Conservation (phyloP, 2,797 vertebrate genomes). For the Nannoperca australis region DNA sequence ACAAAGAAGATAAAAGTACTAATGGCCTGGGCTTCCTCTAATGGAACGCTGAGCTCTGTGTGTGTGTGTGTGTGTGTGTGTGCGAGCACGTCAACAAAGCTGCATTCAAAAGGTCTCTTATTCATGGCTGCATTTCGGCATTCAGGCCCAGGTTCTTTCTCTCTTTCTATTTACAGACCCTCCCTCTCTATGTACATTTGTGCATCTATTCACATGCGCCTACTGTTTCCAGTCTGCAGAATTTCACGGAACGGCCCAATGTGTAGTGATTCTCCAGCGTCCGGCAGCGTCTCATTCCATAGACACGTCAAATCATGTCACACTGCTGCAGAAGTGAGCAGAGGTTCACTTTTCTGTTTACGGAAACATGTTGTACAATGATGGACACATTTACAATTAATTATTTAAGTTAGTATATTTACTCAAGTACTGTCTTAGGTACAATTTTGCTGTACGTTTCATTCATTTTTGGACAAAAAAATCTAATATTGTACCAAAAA, state of each 20-base stretch:
- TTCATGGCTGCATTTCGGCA: slow-evolving; percentile 63
- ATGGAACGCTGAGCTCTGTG: slow-evolving; percentile 63
- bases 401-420: neutral
- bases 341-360: neutral
- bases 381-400: neutral
- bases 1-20: slow-evolving; percentile 78
- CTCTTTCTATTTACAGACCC: slow-evolving; percentile 65
- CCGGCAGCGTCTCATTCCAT: neutral
- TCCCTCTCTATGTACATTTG: slow-evolving; percentile 42
- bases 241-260: neutral
- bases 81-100: slow-evolving; percentile 55
- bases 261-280: neutral
- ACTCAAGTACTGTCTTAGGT: neutral
- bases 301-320: neutral
- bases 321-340: neutral
- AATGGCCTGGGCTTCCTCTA: slow-evolving; percentile 73
- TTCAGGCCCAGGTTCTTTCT: slow-evolving; percentile 39
- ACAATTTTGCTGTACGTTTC: neutral
- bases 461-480: neutral
- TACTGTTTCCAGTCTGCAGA: slow-evolving; percentile 51
- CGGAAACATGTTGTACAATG: neutral
- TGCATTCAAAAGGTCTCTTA: slow-evolving; percentile 74
- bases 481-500: no score
- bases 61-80: slow-evolving; percentile 24
- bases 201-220: slow-evolving; percentile 51